These are phyloP conservation scores for Drosophila lacteicornis DNA, from an alignment of 1,140 invertebrate genomes.

Conservation along the genomic window DNA sequence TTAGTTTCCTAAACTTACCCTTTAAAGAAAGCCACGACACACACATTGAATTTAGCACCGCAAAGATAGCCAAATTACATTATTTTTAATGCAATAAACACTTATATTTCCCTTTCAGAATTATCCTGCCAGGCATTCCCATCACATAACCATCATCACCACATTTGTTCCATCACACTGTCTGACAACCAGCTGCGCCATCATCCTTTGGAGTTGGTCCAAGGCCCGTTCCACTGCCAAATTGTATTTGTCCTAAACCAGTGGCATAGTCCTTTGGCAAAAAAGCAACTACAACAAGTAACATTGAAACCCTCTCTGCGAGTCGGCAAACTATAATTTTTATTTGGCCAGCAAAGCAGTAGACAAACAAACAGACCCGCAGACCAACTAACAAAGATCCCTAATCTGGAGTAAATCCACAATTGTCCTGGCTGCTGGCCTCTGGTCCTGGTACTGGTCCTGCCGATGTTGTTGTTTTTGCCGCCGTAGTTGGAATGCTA, in stretches of 20 bases:
- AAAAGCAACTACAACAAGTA: slow-evolving; percentile 12
- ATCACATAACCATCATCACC: slow-evolving; percentile 39
- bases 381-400: slow-evolving; percentile 74
- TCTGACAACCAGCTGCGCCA: slow-evolving; percentile 17
- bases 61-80: neutral
- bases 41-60: neutral
- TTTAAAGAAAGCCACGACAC: neutral
- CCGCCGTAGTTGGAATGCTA: slow-evolving; percentile 42
- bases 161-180: slow-evolving; percentile 50
- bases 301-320: slow-evolving; percentile 21
- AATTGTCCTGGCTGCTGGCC: slow-evolving; percentile 42
- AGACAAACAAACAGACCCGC: slow-evolving; percentile 46
- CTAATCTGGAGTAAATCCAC: slow-evolving; percentile 81
- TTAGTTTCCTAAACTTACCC: neutral
- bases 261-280: slow-evolving; percentile 18
- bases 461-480: slow-evolving; percentile 37
- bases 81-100: slow-evolving; percentile 15
- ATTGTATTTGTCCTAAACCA: slow-evolving; percentile 43
- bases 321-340: slow-evolving; percentile 68
- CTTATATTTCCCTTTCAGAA: neutral
- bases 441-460: slow-evolving; percentile 6
- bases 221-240: slow-evolving; percentile 17
- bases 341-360: slow-evolving; percentile 62
- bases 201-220: slow-evolving; percentile 27
- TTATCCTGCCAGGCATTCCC: neutral